phyloP scores from a whole-genome alignment of 2,113 vertebrate genomes.

The Callipepla squamata region DNA sequence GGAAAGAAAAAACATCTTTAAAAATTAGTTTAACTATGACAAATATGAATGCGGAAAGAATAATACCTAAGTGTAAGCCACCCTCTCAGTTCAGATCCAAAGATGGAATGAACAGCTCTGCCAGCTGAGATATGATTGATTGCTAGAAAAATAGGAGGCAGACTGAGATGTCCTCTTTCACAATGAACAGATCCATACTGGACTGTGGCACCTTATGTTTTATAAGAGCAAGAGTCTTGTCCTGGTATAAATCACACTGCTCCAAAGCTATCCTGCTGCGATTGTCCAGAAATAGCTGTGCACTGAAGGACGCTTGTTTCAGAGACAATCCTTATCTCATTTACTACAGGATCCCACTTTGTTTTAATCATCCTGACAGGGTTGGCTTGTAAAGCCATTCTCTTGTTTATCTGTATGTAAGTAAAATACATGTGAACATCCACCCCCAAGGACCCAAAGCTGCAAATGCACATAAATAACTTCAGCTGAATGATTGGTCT shows the following conservation, averaged over 20 bases:
- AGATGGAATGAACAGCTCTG: neutral
- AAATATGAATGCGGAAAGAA: neutral
- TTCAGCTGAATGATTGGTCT: neutral
- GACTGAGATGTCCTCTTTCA: slow-evolving; percentile 8
- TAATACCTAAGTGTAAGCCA: neutral
- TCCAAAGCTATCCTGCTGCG: neutral
- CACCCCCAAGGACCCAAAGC: neutral
- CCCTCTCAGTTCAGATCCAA: neutral
- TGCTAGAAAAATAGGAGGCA: slow-evolving; percentile 13
- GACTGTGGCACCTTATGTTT: slow-evolving; percentile 7
- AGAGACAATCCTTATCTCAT: slow-evolving; percentile 38
- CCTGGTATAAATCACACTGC: slow-evolving; percentile 1
- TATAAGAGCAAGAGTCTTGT: slow-evolving; percentile 1
- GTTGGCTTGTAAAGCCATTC: slow-evolving; percentile 47
- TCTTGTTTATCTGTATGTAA: slow-evolving; percentile 11
- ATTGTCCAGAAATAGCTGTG: slow-evolving; percentile 9
- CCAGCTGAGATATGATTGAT: neutral
- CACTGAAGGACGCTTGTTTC: slow-evolving; percentile 11
- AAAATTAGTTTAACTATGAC: neutral
- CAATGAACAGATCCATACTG: neutral
- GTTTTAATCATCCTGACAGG: slow-evolving; percentile 37
- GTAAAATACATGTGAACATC: slow-evolving; percentile 27
- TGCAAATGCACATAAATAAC: slow-evolving; percentile 48
- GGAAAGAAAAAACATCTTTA: neutral
- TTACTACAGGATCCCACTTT: slow-evolving; percentile 26